Evolutionary conservation across 1,140 invertebrate genomes (phyloP).

Genomic region (Ylistrum balloti): DNA sequence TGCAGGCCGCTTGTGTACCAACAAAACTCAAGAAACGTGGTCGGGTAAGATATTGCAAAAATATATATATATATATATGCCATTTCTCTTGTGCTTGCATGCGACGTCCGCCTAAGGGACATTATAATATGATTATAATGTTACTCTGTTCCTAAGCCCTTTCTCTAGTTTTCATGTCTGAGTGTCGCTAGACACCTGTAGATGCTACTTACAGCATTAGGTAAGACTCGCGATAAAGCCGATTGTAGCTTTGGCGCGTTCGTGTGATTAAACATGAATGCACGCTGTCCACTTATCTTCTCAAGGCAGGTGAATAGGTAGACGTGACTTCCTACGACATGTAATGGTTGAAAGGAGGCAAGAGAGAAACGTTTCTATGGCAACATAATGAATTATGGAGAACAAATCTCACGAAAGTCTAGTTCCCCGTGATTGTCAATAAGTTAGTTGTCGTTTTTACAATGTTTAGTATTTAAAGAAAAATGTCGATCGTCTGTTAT

Average conservation of each 20-base stretch:
- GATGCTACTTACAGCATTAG: neutral
- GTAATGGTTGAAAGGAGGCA: neutral
- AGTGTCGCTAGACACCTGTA: neutral
- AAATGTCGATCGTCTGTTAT: no score
- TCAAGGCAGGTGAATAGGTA: neutral
- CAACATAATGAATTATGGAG: no score
- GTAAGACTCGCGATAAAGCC: neutral
- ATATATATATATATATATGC: neutral
- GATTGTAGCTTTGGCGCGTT: neutral
- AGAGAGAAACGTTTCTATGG: no score
- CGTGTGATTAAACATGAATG: conserved; percentile 2
- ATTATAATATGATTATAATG: neutral
- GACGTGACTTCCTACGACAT: neutral
- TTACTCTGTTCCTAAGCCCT: neutral
- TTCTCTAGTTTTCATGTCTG: conserved; percentile 3
- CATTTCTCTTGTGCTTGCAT: neutral
- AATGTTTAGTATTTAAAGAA: no score
- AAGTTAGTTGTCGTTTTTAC: no score
- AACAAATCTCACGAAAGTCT: no score
- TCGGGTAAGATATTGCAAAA: neutral
- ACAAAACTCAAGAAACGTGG: conserved; percentile 9
- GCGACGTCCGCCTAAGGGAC: neutral
- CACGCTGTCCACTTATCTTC: neutral
- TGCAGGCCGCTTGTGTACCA: neutral
- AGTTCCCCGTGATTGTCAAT: no score